Percentiles rank a stretch among this genome's conserved stretches.
Evolutionary conservation across 2,797 vertebrate species (phyloP).

Genomic region (Telmatherina bonti): DNA sequence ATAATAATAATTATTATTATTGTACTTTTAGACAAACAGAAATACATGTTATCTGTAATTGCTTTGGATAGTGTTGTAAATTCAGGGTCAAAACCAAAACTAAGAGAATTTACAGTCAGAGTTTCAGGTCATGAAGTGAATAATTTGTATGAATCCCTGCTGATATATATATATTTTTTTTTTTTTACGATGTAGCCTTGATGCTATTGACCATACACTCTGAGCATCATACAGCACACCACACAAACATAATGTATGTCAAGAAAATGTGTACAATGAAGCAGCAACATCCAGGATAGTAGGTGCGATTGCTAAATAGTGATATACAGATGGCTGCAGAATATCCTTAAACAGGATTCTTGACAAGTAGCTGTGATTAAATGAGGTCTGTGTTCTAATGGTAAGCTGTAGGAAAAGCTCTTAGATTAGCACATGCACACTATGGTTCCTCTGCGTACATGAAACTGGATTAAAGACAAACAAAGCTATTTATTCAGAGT

Average conservation of each 20-base stretch:
- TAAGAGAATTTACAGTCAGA: not conserved
- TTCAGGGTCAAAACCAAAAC: not conserved
- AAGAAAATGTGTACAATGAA: conserved; percentile 11
- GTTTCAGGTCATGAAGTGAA: not conserved
- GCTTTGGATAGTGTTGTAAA: not conserved
- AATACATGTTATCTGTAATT: not conserved
- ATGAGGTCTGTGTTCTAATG: conserved; percentile 67
- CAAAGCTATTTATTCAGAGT: conserved; percentile 84
- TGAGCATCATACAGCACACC: not conserved
- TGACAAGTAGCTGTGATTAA: conserved; percentile 76
- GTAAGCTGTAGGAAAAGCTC: conserved; percentile 74
- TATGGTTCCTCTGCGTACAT: conserved; percentile 74
- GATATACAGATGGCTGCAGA: conserved; percentile 43
- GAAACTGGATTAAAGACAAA: conserved; percentile 84
- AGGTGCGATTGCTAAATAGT: conserved; percentile 22
- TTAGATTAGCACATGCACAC: conserved; percentile 70
- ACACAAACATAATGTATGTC: not conserved
- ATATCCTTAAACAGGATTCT: conserved; percentile 58
- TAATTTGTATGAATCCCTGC: not conserved
- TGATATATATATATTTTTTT: not conserved
- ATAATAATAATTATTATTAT: not conserved
- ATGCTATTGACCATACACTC: not conserved
- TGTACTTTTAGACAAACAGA: not conserved
- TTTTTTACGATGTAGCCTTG: not conserved
- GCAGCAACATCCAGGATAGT: not conserved